These are phyloP conservation scores for Channa striata DNA, from an alignment of 2,797 vertebrate genomes.

Conservation along the genomic window DNA sequence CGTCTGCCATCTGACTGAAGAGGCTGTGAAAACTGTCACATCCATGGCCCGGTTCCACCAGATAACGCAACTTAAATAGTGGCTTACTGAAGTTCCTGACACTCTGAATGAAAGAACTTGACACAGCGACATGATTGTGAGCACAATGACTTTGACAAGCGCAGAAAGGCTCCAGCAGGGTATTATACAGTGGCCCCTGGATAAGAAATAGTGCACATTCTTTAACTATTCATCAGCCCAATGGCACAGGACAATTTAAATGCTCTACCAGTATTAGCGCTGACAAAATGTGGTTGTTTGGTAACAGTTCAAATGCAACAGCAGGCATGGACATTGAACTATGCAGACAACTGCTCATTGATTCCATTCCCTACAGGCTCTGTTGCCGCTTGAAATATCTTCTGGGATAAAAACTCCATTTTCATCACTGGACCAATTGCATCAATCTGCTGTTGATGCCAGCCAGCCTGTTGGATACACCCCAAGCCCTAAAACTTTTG, in stretches of 20 bases:
- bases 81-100: constrained; percentile 55
- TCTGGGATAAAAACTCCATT: constrained; percentile 44
- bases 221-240: constrained; percentile 49
- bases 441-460: constrained; percentile 69
- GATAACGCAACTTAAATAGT: constrained; percentile 67
- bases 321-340: constrained; percentile 44
- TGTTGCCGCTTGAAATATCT: constrained; percentile 45
- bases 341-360: constrained; percentile 54
- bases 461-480: constrained; percentile 51
- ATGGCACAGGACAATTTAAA: constrained; percentile 37
- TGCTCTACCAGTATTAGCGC: constrained; percentile 32
- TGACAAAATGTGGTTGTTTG: constrained; percentile 51
- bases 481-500: constrained; percentile 48
- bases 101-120: constrained; percentile 60
- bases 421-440: constrained; percentile 53
- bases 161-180: constrained; percentile 36
- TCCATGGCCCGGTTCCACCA: constrained; percentile 48
- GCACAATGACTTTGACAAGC: constrained; percentile 59
- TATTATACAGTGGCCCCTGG: constrained; percentile 35
- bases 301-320: constrained; percentile 48
- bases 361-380: constrained; percentile 47
- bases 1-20: constrained; percentile 31
- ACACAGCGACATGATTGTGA: constrained; percentile 58
- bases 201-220: constrained; percentile 41
- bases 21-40: constrained; percentile 63